These are phyloP conservation scores for Iphiclides podalirius DNA, from an alignment of 2,888 invertebrate species.

Conservation along the genomic window DNA sequence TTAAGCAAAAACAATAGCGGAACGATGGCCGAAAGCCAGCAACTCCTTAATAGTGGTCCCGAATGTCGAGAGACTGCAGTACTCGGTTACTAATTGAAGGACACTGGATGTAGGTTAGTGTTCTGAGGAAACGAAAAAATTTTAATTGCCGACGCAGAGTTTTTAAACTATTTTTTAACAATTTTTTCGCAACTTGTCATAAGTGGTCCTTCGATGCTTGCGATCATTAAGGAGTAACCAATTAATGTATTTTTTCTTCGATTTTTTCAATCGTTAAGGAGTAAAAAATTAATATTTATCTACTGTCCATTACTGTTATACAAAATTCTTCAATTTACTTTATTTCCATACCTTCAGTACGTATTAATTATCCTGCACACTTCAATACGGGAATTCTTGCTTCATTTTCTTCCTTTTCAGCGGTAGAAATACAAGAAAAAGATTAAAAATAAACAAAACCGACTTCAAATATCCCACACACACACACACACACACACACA, in stretches of 20 bases:
- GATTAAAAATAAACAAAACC: no score
- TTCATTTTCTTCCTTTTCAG: no score
- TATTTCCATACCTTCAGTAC: no score
- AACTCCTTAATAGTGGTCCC: constrained; percentile 6
- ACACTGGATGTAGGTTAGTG: constrained; percentile 18
- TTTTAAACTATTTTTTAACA: not conserved
- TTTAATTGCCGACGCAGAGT: constrained; percentile 7
- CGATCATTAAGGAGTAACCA: not conserved
- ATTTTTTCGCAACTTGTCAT: not conserved
- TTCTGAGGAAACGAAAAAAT: constrained; percentile 1
- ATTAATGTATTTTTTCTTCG: not conserved
- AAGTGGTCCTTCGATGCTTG: not conserved
- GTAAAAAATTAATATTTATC: no score
- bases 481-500: no score
- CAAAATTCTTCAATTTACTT: no score
- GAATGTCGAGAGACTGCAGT: constrained; percentile 15
- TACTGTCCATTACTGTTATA: no score
- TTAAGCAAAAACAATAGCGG: constrained; percentile 14
- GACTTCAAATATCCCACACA: no score
- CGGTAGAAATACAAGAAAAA: no score
- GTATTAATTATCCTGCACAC: no score
- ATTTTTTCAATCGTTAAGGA: no score
- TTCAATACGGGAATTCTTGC: no score
- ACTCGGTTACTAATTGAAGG: constrained; percentile 19
- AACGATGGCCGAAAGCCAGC: constrained; percentile 15